Conservation (phyloP, 2,797 vertebrate genomes). For the Myotis pilosus region DNA sequence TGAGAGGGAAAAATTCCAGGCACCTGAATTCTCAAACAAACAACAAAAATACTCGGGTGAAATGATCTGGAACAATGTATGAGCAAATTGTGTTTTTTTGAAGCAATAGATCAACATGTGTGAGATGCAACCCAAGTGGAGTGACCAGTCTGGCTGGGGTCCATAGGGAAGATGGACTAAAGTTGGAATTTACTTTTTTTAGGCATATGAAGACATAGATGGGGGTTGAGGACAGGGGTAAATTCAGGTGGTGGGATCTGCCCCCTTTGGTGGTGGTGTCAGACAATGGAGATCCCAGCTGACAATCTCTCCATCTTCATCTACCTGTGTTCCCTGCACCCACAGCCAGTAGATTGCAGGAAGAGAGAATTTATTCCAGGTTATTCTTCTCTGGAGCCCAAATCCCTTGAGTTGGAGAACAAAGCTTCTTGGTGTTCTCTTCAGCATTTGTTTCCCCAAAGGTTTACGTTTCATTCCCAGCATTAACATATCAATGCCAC, state of each 20-base stretch:
- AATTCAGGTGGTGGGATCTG: not conserved
- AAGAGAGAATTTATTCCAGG: not conserved
- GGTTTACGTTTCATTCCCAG: not conserved
- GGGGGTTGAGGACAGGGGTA: not conserved
- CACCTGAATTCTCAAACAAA: constrained; percentile 73
- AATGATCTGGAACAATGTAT: constrained; percentile 66
- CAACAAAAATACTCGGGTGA: constrained; percentile 61
- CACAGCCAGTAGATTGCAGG: not conserved
- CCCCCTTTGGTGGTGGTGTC: not conserved
- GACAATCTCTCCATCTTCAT: not conserved
- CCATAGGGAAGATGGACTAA: not conserved
- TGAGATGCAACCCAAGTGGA: not conserved
- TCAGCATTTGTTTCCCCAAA: not conserved
- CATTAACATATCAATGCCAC: constrained; percentile 12
- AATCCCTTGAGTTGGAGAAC: not conserved
- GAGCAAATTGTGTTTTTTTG: constrained; percentile 53
- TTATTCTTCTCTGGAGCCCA: not conserved
- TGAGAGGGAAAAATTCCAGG: constrained; percentile 75
- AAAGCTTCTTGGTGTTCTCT: not conserved
- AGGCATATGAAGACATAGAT: not conserved
- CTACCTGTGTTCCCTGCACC: not conserved
- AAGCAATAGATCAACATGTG: constrained; percentile 23
- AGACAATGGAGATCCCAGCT: not conserved
- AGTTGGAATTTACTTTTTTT: not conserved
- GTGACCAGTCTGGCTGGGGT: not conserved